These are phyloP conservation scores for Aphis gossypii DNA, from an alignment of 1,140 invertebrate species.

Conservation along the genomic window DNA sequence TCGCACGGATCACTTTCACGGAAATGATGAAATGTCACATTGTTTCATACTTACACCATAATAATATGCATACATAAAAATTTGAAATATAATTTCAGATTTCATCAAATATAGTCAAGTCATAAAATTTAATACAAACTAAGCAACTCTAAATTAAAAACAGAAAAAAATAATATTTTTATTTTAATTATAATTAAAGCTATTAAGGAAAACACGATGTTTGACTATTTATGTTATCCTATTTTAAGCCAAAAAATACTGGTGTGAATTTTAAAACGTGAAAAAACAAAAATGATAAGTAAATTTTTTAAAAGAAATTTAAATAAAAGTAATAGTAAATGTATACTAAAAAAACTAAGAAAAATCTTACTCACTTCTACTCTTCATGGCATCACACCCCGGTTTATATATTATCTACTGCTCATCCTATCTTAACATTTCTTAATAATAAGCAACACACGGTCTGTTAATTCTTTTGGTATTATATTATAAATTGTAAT, in stretches of 20 bases:
- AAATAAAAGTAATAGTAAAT: too few relatives aligned
- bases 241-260: not conserved
- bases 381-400: not conserved
- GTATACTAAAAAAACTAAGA: not conserved
- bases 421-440: not conserved
- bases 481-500: not conserved
- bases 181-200: too few relatives aligned
- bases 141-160: too few relatives aligned
- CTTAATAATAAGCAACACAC: slow-evolving; percentile 17
- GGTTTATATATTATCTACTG: too few relatives aligned
- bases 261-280: not conserved
- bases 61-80: too few relatives aligned
- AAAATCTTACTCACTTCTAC: not conserved
- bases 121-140: too few relatives aligned
- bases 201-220: too few relatives aligned
- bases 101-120: too few relatives aligned
- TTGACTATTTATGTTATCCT: not conserved
- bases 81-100: too few relatives aligned
- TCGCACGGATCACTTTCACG: not conserved
- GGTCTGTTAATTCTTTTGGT: not conserved
- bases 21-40: not conserved
- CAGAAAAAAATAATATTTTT: too few relatives aligned
- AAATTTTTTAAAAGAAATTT: not conserved
- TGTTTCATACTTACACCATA: not conserved
- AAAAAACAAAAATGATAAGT: not conserved